phyloP scores from a whole-genome alignment of 1,140 invertebrate genomes.

The Heliconius hermathena region DNA sequence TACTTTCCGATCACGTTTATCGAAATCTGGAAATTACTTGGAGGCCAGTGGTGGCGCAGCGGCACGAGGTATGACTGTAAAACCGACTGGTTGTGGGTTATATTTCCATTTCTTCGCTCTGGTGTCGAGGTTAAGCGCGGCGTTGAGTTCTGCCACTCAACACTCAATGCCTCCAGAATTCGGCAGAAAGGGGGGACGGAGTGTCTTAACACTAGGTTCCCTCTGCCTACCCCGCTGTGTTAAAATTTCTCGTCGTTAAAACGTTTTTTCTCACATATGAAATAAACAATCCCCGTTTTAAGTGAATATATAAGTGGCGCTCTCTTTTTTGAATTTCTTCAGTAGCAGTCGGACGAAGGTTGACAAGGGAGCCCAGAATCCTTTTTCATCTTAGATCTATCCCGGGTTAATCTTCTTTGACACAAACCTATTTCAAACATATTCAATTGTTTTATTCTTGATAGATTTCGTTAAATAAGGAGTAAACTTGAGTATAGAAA shows the following conservation, averaged over 20 bases:
- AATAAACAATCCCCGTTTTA: neutral
- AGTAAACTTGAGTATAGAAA: neutral
- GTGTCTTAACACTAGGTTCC: no score
- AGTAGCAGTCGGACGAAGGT: slow-evolving; percentile 9
- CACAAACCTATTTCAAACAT: slow-evolving; percentile 1
- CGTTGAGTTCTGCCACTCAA: no score
- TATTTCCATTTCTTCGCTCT: no score
- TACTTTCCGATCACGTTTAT: no score
- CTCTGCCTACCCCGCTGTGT: no score
- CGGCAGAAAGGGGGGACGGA: no score
- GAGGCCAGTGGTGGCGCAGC: no score
- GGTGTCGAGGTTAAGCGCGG: no score
- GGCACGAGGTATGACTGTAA: no score
- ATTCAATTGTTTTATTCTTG: slow-evolving; percentile 21
- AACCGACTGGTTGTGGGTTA: no score
- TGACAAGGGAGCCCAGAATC: slow-evolving; percentile 17
- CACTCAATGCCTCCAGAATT: no score
- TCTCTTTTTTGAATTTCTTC: slow-evolving; percentile 7
- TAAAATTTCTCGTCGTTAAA: neutral
- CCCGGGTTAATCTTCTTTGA: slow-evolving; percentile 11
- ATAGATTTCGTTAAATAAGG: neutral
- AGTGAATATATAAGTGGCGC: slow-evolving; percentile 9
- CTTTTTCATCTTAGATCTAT: slow-evolving; percentile 17
- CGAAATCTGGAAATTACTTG: no score
- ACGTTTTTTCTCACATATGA: neutral